Evolutionary conservation across 2,888 invertebrate species (phyloP), one percentile per base, ranked within the genome.

Genomic region (Salticus scenicus): DNA sequence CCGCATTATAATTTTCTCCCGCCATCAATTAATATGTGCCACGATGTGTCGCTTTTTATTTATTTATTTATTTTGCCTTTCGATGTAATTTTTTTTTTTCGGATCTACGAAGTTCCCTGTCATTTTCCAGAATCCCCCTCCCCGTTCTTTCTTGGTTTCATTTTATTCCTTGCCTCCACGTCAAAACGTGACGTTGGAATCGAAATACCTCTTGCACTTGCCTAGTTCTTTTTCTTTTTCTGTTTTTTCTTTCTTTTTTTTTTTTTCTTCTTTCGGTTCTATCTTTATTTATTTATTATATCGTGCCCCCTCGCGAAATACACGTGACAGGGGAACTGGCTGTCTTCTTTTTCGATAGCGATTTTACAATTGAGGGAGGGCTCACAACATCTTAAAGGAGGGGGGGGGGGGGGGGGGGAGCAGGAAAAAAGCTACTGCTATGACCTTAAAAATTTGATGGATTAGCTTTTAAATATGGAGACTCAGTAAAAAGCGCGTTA

Each of bases 1-100:
- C 84, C 88, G 82, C 88, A 88, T 88, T 88, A 88, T 88, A 88
- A 88, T 88, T 88, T 88, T 74, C 78, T 64, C 67, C 51, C 31
- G 30, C 57, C 73, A 79, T 76, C 87, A 79, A 87, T 88, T 88
- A 87, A 88, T 88, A 88, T 88, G 85, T 87, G 88, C 88, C 88
- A 88, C 51, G 70, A 67, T 64, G 83, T 27, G 27, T 20, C 67
- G 41, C 37, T 57, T 76, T 80, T 80, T 75, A 41, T 75, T 70
- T 70, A 67, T 75, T 27, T 72, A 57, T 67, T 17, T 74, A 81
- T 76, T 82, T 77, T 63, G 20, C 24, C 63, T 27, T 37, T 20
- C 24, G 20, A 20, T 41, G 33, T 42, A 51, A 27, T 51, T 71
- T 41, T 67, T n/a, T 24, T 31, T 71, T 17, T 69, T 77, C 27